These are phyloP conservation scores for Caretta caretta DNA, from an alignment of 2,113 vertebrate species.

Conservation along the genomic window DNA sequence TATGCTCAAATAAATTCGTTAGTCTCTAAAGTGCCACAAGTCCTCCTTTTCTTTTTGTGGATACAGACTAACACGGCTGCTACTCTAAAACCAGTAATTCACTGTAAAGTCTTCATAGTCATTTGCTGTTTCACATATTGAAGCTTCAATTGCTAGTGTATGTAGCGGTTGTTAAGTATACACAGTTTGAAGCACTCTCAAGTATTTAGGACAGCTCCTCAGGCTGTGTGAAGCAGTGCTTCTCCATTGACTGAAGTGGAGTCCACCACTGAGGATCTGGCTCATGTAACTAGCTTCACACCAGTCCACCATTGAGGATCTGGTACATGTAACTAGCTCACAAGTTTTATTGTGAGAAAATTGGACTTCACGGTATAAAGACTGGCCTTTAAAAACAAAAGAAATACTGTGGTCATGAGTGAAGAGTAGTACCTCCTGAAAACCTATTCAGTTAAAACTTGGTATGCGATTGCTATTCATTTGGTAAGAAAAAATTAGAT, in stretches of 20 bases:
- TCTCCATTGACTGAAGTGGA: neutral
- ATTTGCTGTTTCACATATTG: neutral
- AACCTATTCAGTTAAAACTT: neutral
- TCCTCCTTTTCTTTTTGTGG: no score
- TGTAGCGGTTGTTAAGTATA: neutral
- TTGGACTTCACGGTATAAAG: neutral
- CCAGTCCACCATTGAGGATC: neutral
- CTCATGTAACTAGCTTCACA: neutral
- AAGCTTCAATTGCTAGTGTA: neutral
- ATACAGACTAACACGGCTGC: no score
- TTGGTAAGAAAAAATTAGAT: neutral
- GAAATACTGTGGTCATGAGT: neutral
- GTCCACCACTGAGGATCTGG: neutral
- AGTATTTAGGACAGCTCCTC: neutral
- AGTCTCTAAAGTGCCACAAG: no score
- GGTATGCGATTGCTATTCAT: neutral
- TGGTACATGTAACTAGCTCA: neutral
- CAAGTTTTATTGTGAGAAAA: neutral
- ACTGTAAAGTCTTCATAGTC: neutral
- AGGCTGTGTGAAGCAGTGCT: neutral
- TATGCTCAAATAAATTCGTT: no score
- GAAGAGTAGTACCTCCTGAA: neutral
- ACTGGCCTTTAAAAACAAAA: neutral
- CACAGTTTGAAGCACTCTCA: neutral
- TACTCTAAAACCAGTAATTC: neutral